Evolutionary conservation across 2,888 invertebrate genomes (phyloP).

Genomic region (Hymenopus coronatus): DNA sequence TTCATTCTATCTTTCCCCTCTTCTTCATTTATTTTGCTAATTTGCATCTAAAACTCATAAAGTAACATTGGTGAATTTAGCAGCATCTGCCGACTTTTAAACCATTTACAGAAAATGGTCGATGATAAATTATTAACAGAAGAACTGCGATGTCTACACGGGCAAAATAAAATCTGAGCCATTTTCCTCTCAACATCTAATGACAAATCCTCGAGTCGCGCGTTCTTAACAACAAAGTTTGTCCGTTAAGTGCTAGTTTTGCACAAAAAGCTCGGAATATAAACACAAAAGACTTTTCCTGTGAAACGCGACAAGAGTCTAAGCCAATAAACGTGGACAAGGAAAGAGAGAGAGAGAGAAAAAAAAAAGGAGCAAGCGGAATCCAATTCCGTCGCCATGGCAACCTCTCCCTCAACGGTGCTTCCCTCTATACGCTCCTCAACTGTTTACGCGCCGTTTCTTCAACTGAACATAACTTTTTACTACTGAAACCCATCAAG

Average conservation of each 20-base stretch:
- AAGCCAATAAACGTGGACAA: background rate
- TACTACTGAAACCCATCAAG: background rate
- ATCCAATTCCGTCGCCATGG: background rate
- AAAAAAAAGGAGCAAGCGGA: background rate
- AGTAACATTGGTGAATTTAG: too few species aligned
- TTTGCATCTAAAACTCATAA: too few species aligned
- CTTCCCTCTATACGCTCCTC: background rate
- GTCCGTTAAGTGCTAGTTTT: background rate
- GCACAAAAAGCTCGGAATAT: background rate
- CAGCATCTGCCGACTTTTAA: too few species aligned
- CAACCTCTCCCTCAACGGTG: background rate
- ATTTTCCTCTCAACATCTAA: too few species aligned
- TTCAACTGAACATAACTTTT: background rate
- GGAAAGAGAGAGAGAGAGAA: too few species aligned
- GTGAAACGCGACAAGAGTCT: background rate
- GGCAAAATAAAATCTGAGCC: too few species aligned
- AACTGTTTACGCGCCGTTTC: background rate
- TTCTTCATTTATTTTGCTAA: too few species aligned
- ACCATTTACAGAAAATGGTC: too few species aligned
- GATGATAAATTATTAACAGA: too few species aligned
- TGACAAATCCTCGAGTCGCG: background rate
- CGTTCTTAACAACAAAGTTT: background rate
- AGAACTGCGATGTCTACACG: too few species aligned
- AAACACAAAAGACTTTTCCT: background rate
- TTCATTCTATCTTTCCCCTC: too few species aligned